Evolutionary conservation across 2,113 vertebrate species (phyloP), one percentile per base, ranked within the genome.

Genomic region (Hydrochoerus hydrochaeris): DNA sequence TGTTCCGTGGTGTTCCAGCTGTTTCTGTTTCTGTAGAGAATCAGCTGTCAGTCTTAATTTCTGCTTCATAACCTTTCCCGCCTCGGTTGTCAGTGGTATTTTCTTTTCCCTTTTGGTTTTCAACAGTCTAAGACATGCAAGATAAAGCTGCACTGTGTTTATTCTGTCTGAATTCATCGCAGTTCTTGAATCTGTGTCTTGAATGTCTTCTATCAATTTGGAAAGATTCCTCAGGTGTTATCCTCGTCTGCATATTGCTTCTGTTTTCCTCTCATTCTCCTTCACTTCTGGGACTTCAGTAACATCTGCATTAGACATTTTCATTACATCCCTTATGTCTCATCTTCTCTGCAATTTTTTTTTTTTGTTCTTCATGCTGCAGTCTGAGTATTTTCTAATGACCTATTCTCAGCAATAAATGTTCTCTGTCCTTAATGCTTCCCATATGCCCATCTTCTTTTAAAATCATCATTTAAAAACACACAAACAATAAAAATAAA

Each of bases 101-200:
- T 77, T 90, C 41, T 46, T 60, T 91, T 95, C 58, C 24, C n/a
- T 6, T 93, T 91, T 78, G 46, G 52, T 69, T 84, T 91, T 63
- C 28, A 91, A 52, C 24, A 80, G 71, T 87, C 63, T 87, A 44
- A 32, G 19, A 83, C 58, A 35, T 44, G 7, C 3, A 58, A 49
- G 8, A 35, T 22, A 9, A 86, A 44, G 17, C 84, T 44, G 62
- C 46, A 83, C 83, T 77, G 24, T 62, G 46, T 63, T 90, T 84
- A 80, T 71, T 87, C 57, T 81, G 24, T 75, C 65, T 71, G n/a
- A 30, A 35, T 78, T 58, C 24, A n/a, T 38, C 78, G 24, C 32
- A 95, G 14, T 81, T 57, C 30, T 92, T 81, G n/a, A 46, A 92
- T 85, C 35, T 62, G 24, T 54, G 52, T 19, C 41, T 94, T 94